phyloP scores from a whole-genome alignment of 1,140 invertebrate genomes.

The Pachyrhynchus sulphureomaculatus region DNA sequence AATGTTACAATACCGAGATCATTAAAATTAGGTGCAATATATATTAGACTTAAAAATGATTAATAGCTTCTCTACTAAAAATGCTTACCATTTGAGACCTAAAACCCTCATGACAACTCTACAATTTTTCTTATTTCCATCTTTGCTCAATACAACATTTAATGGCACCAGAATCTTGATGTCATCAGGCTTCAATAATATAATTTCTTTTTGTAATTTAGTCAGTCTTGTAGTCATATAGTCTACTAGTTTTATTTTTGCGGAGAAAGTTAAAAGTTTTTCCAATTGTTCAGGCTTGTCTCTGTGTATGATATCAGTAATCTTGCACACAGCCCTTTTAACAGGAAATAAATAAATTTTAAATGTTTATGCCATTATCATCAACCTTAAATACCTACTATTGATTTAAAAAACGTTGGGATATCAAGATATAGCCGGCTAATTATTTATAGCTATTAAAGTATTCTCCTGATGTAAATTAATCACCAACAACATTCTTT shows the following conservation, averaged over 20 bases:
- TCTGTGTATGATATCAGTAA: conserved; percentile 46
- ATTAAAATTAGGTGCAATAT: too few relatives aligned
- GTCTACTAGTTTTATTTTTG: conserved; percentile 35
- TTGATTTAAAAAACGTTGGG: too few relatives aligned
- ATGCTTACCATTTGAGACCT: conserved; percentile 46
- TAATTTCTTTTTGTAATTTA: conserved; percentile 40
- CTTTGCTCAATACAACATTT: conserved; percentile 35
- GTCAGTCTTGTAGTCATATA: conserved; percentile 40
- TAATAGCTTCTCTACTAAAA: too few relatives aligned
- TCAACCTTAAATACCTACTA: too few relatives aligned
- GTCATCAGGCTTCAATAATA: conserved; percentile 42
- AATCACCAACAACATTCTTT: too few relatives aligned
- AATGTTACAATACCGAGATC: too few relatives aligned
- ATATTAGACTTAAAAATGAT: too few relatives aligned
- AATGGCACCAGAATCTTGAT: conserved; percentile 50
- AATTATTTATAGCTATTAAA: too few relatives aligned
- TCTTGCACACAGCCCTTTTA: conserved; percentile 46
- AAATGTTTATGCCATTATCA: too few relatives aligned
- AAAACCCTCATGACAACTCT: conserved; percentile 37
- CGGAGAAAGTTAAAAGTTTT: conserved; percentile 38
- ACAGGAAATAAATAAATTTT: background rate
- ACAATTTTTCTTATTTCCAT: conserved; percentile 37
- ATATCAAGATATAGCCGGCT: too few relatives aligned
- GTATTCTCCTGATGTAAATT: too few relatives aligned
- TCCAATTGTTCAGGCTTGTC: conserved; percentile 40